Conservation (phyloP, 2,113 vertebrate genomes). For the Indicator maculatus region DNA sequence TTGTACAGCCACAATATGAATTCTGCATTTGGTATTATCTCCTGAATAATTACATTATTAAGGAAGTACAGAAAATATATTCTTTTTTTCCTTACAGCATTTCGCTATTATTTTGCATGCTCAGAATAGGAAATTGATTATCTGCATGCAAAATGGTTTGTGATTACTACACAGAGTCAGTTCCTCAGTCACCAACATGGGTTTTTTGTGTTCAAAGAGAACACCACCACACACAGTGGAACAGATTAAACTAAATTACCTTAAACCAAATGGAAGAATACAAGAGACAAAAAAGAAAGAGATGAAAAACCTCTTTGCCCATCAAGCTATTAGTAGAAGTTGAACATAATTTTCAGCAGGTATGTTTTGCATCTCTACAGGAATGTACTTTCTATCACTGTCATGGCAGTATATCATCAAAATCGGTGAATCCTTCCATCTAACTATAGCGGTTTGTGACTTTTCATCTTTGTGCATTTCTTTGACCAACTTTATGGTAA, state of each 20-base stretch:
- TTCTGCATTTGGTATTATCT: not conserved
- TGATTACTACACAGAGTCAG: not conserved
- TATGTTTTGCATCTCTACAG: not conserved
- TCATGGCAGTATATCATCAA: not conserved
- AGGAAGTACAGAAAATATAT: not conserved
- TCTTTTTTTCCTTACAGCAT: not conserved
- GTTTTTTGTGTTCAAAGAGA: not conserved
- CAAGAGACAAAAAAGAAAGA: not conserved
- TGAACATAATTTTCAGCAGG: not conserved
- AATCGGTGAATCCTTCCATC: not conserved
- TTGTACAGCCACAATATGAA: not conserved
- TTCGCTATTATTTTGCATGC: not conserved
- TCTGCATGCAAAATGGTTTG: not conserved
- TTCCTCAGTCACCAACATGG: not conserved
- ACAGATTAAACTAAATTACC: constrained; percentile 17
- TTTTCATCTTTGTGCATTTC: not conserved
- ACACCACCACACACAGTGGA: not conserved
- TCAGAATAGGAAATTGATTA: not conserved
- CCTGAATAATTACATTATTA: constrained; percentile 6
- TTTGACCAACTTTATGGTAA: not conserved
- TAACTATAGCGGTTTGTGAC: not conserved
- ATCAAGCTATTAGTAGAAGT: not conserved
- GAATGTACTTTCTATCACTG: not conserved
- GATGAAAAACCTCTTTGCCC: not conserved
- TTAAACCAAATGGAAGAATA: not conserved